These are phyloP conservation scores for Cyrtonyx montezumae DNA, from an alignment of 2,113 vertebrate species.

Conservation along the genomic window DNA sequence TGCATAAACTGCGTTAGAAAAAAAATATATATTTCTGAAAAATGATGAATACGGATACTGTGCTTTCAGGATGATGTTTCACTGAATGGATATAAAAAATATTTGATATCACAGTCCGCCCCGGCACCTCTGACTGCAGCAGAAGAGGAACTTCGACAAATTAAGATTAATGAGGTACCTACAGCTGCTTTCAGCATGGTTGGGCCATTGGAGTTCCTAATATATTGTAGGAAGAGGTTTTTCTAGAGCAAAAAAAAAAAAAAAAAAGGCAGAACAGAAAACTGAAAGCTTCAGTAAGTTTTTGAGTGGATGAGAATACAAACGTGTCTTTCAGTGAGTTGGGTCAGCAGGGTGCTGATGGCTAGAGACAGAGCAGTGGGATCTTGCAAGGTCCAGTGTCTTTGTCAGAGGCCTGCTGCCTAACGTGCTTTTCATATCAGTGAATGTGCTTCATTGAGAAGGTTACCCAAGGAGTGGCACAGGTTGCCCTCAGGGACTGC, in stretches of 20 bases:
- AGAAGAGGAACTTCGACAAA: slow-evolving; percentile 94
- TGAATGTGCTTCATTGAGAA: not conserved
- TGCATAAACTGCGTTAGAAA: not conserved
- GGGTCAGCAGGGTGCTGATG: not conserved
- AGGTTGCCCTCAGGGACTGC: not conserved
- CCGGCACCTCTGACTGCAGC: slow-evolving; percentile 94
- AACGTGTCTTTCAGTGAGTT: not conserved
- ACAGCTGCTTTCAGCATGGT: not conserved
- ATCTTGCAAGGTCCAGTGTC: not conserved
- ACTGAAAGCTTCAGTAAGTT: not conserved
- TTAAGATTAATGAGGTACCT: slow-evolving; percentile 92
- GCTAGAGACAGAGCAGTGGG: not conserved
- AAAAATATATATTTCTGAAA: not conserved
- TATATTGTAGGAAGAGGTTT: not conserved
- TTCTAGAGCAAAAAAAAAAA: not conserved
- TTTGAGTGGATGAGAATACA: not conserved
- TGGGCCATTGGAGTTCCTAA: not conserved
- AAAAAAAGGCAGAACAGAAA: not conserved
- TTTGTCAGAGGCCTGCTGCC: not conserved
- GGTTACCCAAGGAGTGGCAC: not conserved
- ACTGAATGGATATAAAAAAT: slow-evolving; percentile 90
- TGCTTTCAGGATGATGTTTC: slow-evolving; percentile 91
- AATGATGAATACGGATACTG: not conserved
- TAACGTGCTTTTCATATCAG: not conserved
- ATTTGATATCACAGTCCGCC: slow-evolving; percentile 86